Base-by-base conservation (phyloP, 2,797 vertebrate species). In the Coluber constrictor region DNA sequence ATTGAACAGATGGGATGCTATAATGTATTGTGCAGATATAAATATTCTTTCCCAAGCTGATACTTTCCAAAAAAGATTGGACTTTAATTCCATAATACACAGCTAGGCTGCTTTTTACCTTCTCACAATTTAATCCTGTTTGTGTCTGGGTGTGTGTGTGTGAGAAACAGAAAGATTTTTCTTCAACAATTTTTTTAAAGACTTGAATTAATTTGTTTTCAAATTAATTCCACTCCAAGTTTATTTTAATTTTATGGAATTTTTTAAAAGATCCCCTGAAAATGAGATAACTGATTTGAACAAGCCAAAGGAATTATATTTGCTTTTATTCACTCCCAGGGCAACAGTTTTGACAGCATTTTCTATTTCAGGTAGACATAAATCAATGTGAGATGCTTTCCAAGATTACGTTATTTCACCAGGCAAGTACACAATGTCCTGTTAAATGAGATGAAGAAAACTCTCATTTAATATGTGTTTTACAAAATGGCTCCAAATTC, bases 361-460 rank as follows among this genome's bases (percentile, higher is more conserved):
- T 93, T 92, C 88, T 91, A 74, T 74, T 87, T 57, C 79, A 86
- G 70, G 27, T 37, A 90, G 43, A 55, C 86, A 55, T 55, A 91
- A 79, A 93, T 89, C 66, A 91, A 54, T 56, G 60, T 63, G 86
- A 55, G 61, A 37, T 20, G 25, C 18, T 89, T 87, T 92, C 74
- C 87, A 87, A 83, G 88, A 70, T 86, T 93, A 37, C 51, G 47
- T 66, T 63, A 43, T 91, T 55, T 92, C 32, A 86, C 74, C 43
- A 29, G 43, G 63, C 43, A 89, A 93, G 90, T 63, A 93, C 88
- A 91, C 20, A 54, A 55, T 87, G 86, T 91, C 29, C 90, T 60
- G 29, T 59, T 88, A 27, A 57, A 88, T 60, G 83, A 93, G 56
- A 61, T 43, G 11, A 74, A 6, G 55, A 88, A 88, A 90, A 88